A percentile compares a stretch with the other conserved stretches of the same genome.
These are phyloP conservation scores for Columba guinea DNA, from an alignment of 2,797 vertebrate genomes.

Conservation along the genomic window DNA sequence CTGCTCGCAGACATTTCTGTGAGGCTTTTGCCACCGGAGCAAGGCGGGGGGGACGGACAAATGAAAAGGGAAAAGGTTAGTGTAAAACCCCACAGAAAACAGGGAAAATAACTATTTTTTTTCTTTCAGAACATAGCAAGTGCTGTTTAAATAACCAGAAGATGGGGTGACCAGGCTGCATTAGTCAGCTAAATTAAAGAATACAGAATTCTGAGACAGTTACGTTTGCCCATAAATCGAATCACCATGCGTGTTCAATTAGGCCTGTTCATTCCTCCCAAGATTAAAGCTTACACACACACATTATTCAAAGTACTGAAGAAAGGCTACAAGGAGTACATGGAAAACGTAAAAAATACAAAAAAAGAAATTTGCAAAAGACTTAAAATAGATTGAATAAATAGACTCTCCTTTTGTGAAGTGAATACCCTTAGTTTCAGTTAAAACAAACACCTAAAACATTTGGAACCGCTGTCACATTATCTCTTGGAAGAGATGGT, in stretches of 20 bases:
- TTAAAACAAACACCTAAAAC: neutral
- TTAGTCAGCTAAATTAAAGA: neutral
- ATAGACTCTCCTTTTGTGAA: neutral
- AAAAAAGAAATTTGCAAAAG: neutral
- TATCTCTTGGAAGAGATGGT: neutral
- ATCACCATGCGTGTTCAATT: neutral
- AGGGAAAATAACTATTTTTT: neutral
- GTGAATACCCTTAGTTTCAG: neutral
- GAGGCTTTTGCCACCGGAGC: constrained; percentile 76
- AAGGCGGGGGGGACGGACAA: neutral
- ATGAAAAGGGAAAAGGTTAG: neutral
- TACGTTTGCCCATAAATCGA: neutral
- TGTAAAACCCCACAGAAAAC: neutral
- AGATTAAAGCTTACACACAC: neutral
- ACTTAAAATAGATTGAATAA: neutral
- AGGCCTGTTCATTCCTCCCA: neutral
- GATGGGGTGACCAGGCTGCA: neutral
- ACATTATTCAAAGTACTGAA: neutral
- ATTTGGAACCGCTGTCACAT: neutral
- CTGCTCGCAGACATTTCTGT: constrained; percentile 90
- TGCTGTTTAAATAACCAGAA: neutral
- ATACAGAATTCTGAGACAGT: neutral
- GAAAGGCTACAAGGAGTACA: neutral
- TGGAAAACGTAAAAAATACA: neutral
- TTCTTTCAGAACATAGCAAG: neutral